Evolutionary conservation across 2,888 invertebrate species (phyloP), one percentile per base, ranked within the genome.

Genomic region (Deroplatys truncata): DNA sequence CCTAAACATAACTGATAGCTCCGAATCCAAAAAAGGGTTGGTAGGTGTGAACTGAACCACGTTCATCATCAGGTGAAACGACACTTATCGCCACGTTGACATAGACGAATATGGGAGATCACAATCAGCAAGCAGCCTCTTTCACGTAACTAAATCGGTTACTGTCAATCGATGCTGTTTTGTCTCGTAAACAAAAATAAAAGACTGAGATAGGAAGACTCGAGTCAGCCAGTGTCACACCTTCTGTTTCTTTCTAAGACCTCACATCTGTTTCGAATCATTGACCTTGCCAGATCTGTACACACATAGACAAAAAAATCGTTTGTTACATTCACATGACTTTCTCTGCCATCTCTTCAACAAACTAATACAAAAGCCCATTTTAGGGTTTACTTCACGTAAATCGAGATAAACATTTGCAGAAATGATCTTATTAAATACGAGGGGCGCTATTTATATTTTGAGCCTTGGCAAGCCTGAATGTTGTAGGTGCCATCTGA

Each of bases 141-240:
- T 13, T 16, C 20, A 86, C 29, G 29, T 82, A 86, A 72, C 82
- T 72, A 56, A 86, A 86, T 86, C 86, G 82, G 28, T 86, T 28
- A 86, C 86, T 86, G 86, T 86, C 86, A 86, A 86, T 86, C 86
- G 56, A 25, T 8, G 5, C 29, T 86, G 86, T 86, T 82, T 82
- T 82, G 82, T 86, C 72, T 86, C 86, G 72, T 86, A 86, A 86
- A 86, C n/a, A 49, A 86, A 72, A 72, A 72, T 25, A 72, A 72
- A 72, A 16, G 56, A 56, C 16, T 56, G 56, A 20, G 56, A 20
- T 16, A 16, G 5, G 16, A 56, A 56, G 20, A 16, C 13, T 49
- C 13, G 1, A 13, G 49, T 49, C 49, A 49, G 84, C n/a, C 84
- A 56, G n/a, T 49, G 43, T 86, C 86, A 86, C 86, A 86, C 82